Conservation (phyloP, 2,888 invertebrate genomes). For the Penaeus monodon region DNA sequence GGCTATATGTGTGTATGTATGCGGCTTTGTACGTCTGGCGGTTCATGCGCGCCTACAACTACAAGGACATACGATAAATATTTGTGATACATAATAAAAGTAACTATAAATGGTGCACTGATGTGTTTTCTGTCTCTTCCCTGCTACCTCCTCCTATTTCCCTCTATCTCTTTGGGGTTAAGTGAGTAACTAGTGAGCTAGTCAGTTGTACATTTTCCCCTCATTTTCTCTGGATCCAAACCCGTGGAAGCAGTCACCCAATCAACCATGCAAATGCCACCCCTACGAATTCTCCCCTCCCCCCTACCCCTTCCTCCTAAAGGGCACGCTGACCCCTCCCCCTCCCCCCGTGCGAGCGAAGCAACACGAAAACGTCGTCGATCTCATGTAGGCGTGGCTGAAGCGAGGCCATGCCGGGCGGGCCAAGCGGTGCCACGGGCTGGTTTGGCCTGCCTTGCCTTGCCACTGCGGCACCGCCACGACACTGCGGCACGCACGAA, state of each 20-base stretch:
- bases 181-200: no score
- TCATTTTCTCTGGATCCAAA: background rate
- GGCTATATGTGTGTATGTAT: no score
- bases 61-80: no score
- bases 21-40: no score
- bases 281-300: background rate
- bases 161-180: no score
- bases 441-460: background rate
- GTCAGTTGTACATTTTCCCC: background rate
- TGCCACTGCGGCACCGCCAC: background rate
- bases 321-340: background rate
- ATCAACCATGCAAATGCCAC: no score
- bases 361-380: background rate
- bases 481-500: background rate
- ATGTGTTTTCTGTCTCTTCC: no score
- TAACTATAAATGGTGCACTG: no score
- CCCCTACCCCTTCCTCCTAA: background rate
- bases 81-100: no score
- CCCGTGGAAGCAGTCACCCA: no score
- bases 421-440: background rate
- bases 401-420: background rate
- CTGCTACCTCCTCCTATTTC: no score
- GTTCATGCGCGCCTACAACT: no score
- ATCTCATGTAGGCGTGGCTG: constrained; percentile 6
- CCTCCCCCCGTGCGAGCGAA: background rate